A percentile compares a stretch with the other conserved stretches of the same genome.
These are phyloP conservation scores for Lophius americanus DNA, from an alignment of 2,797 vertebrate species.

Conservation along the genomic window DNA sequence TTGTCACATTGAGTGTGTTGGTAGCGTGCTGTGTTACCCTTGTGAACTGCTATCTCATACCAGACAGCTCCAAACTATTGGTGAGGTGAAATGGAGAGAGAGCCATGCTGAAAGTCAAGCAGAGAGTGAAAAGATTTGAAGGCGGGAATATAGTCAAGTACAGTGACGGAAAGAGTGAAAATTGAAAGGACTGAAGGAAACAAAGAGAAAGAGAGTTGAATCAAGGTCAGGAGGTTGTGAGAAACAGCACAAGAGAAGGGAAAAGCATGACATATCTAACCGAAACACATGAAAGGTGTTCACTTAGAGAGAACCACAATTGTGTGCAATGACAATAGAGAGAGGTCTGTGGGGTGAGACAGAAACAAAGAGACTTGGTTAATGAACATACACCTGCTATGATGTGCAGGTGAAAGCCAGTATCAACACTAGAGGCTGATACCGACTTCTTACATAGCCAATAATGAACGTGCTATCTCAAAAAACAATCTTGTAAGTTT, in stretches of 20 bases:
- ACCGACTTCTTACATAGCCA: too few relatives aligned
- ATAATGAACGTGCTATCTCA: too few relatives aligned
- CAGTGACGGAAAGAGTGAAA: constrained; percentile 10
- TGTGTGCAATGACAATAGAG: constrained; percentile 6
- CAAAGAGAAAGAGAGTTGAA: constrained; percentile 34
- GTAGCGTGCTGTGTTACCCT: constrained; percentile 8
- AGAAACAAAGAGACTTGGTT: constrained; percentile 3
- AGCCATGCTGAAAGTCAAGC: constrained; percentile 21
- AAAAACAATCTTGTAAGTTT: too few relatives aligned
- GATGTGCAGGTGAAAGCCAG: too few relatives aligned
- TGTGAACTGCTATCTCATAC: constrained; percentile 13
- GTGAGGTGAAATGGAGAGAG: not conserved
- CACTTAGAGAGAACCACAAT: constrained; percentile 2
- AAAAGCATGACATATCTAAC: constrained; percentile 24
- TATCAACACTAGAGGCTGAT: too few relatives aligned
- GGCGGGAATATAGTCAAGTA: constrained; percentile 34
- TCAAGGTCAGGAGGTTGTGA: constrained; percentile 43
- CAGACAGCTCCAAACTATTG: constrained; percentile 19
- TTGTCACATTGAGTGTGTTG: constrained; percentile 13
- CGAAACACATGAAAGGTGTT: constrained; percentile 10
- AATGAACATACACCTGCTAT: not conserved
- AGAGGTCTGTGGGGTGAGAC: not conserved
- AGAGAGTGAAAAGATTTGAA: constrained; percentile 16
- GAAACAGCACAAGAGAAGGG: constrained; percentile 15
- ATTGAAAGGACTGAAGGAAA: constrained; percentile 41